A percentile compares a stretch with the other conserved stretches of the same genome.
phyloP scores from a whole-genome alignment of 2,113 vertebrate species.

The Sturnus vulgaris region DNA sequence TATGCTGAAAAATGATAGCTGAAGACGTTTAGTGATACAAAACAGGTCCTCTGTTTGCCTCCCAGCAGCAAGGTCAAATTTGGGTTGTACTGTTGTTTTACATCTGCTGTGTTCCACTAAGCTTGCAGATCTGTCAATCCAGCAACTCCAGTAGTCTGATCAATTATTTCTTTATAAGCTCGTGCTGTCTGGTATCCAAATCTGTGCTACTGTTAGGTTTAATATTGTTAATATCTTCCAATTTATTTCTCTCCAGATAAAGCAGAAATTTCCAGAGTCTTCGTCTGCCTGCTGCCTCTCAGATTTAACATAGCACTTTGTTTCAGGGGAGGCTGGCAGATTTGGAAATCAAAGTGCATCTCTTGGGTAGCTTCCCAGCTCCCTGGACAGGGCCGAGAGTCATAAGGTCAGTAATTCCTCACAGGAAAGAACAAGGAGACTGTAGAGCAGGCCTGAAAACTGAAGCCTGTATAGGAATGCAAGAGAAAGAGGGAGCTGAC shows the following conservation, averaged over 20 bases:
- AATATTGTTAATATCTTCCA: background rate
- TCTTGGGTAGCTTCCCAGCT: background rate
- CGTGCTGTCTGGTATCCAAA: background rate
- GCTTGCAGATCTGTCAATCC: background rate
- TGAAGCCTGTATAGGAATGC: background rate
- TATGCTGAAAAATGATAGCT: background rate
- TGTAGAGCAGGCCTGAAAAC: background rate
- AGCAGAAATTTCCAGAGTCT: background rate
- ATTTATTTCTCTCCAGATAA: background rate
- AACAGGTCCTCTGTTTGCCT: background rate
- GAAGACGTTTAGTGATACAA: background rate
- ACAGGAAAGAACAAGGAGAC: background rate
- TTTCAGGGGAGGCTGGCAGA: background rate
- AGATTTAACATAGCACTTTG: background rate
- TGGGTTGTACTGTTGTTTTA: background rate
- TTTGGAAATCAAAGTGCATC: background rate
- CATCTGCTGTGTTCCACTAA: background rate
- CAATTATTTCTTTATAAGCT: background rate
- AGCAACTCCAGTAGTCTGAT: background rate
- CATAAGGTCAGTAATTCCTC: background rate
- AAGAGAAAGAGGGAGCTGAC: background rate
- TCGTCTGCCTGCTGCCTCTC: background rate
- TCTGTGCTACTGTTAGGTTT: background rate
- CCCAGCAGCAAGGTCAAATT: background rate
- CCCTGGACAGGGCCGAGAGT: background rate